phyloP scores from a whole-genome alignment of 2,113 vertebrate genomes.

The Cyprinodon variegatus region DNA sequence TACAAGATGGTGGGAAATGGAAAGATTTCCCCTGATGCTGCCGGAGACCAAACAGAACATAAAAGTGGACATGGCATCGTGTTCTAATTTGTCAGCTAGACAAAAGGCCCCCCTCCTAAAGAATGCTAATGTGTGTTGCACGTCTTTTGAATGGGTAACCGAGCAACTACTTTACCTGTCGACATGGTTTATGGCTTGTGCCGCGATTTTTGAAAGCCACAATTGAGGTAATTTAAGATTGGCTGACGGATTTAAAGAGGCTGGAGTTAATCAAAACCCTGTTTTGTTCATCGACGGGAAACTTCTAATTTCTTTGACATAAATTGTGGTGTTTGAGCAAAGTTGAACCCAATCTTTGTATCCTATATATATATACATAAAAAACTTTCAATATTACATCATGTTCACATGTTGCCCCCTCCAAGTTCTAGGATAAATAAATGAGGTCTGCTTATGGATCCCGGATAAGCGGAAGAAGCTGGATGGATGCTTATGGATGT shows the following conservation, averaged over 20 bases:
- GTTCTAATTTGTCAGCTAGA: slow-evolving; percentile 15
- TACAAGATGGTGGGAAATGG: not conserved
- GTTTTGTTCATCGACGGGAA: not conserved
- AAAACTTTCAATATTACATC: not conserved
- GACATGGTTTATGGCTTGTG: not conserved
- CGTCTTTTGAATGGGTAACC: not conserved
- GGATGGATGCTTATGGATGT: not conserved
- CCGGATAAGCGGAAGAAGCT: no score
- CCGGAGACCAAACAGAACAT: not conserved
- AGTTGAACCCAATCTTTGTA: not conserved
- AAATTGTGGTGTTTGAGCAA: not conserved
- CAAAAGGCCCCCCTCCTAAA: not conserved
- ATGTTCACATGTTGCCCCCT: no score
- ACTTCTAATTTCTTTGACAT: not conserved
- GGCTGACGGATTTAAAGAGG: slow-evolving; percentile 7
- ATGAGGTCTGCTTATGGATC: not conserved
- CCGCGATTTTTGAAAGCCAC: slow-evolving; percentile 10
- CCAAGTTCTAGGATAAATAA: not conserved
- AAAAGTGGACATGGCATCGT: not conserved
- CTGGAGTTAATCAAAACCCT: slow-evolving; percentile 5
- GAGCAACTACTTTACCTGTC: slow-evolving; percentile 7
- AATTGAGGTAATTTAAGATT: slow-evolving; percentile 12
- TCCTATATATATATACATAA: not conserved
- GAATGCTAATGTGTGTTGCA: not conserved
- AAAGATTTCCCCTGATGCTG: not conserved